A percentile compares a stretch with the other conserved stretches of the same genome.
Conservation (phyloP, 1,140 invertebrate genomes). For the Hylyphantes graminicola region DNA sequence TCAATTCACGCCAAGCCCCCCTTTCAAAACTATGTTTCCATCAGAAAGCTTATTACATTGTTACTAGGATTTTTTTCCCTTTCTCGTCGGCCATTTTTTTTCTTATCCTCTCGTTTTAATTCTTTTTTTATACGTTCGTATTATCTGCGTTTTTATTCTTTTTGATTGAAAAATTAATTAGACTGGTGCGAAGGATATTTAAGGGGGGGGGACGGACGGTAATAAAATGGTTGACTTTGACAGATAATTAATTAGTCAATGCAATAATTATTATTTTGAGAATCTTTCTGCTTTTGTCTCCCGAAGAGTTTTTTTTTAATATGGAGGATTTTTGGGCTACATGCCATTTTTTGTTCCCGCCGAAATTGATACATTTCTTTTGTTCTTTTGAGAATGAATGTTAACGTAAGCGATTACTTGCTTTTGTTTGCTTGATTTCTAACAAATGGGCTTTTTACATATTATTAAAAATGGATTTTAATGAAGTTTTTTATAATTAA, state of each 20-base stretch:
- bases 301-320: not conserved
- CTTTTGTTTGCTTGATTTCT: too few relatives aligned
- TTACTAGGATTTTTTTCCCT: conserved; percentile 3
- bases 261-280: conserved; percentile 56
- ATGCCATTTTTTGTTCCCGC: not conserved
- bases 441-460: too few relatives aligned
- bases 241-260: conserved; percentile 60
- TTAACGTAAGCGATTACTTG: too few relatives aligned
- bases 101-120: not conserved
- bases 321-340: not conserved
- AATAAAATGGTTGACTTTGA: conserved; percentile 61
- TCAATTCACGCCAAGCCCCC: too few relatives aligned
- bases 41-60: conserved; percentile 56
- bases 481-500: too few relatives aligned
- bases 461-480: too few relatives aligned
- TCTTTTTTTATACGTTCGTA: conserved; percentile 23
- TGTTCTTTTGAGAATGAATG: too few relatives aligned
- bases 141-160: conserved; percentile 5
- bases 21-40: too few relatives aligned
- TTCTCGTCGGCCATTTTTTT: conserved; percentile 2
- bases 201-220: conserved; percentile 33
- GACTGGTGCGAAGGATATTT: conserved; percentile 22
- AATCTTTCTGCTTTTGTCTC: conserved; percentile 42
- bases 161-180: conserved; percentile 59
- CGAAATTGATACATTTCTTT: too few relatives aligned